Evolutionary conservation across 1,140 invertebrate species (phyloP), one percentile per base, ranked within the genome.

Genomic region (Temnothorax nylanderi): DNA sequence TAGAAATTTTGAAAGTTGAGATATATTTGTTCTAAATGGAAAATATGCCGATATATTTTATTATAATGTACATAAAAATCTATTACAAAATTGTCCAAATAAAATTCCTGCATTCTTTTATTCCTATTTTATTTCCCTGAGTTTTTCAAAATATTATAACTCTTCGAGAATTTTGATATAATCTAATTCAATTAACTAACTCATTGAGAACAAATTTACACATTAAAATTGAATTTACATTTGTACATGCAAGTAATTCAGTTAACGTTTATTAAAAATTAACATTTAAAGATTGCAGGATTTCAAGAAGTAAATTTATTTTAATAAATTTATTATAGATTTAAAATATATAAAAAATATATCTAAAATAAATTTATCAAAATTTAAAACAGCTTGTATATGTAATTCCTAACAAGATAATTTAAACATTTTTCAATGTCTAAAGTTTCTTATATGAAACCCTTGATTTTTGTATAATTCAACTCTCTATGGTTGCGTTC

Each of bases 281-380:
- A 37, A 37, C 37, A 37, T 64, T n/a, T n/a, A 65, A n/a, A n/a
- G 2, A 37, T 44, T 67, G n/a, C 4, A 44, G 4, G 4, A 67
- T 41, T 67, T 67, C 41, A 41, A 32, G 26, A 60, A 67, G 11
- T 37, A 65, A 65, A 41, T 65, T 37, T 11, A 64, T 64, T 64
- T 18, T 13, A 44, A 44, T 67, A 67, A 37, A 67, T 69, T 69
- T 69, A 21, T 69, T 44, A 44, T 44, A 3, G 26, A 44, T 69
- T 69, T 26, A 69, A 69, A 69, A 69, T 21, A 1, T 65, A 37
- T 65, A 21, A 41, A 44, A 67, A 67, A 41, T 62, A 34, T 62
- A 34, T 34, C 32, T 32, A 26, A 60, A 60, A 60, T 60, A 60
- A 60, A 60, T 62, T 62, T 62, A 62, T 34, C 32, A 69, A 69